Evolutionary conservation across 2,888 invertebrate genomes (phyloP).

Genomic region (Apamea epomidion): DNA sequence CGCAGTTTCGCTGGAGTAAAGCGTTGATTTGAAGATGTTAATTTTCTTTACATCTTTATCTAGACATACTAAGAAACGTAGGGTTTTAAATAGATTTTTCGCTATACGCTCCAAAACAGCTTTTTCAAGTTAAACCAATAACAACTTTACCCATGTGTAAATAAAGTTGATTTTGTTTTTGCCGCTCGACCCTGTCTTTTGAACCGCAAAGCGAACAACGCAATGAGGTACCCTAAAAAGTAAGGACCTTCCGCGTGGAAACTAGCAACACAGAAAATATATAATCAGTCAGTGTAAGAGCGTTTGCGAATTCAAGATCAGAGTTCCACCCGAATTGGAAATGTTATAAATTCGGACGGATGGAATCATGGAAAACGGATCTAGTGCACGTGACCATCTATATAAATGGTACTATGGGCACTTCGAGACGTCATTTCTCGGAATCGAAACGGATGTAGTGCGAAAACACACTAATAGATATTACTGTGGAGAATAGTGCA

Average conservation of each 20-base stretch:
- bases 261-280: background rate
- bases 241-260: background rate
- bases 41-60: background rate
- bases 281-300: background rate
- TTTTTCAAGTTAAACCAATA: background rate
- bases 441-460: background rate
- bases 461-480: background rate
- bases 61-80: background rate
- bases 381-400: background rate
- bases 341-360: background rate
- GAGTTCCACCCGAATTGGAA: background rate
- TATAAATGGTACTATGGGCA: background rate
- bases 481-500: background rate
- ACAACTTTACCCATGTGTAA: too few relatives aligned
- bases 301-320: background rate
- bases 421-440: background rate
- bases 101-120: background rate
- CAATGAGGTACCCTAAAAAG: background rate
- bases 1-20: background rate
- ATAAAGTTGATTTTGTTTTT: background rate
- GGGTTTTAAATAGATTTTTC: background rate
- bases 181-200: background rate
- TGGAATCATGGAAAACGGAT: background rate
- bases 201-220: background rate
- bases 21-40: conserved; percentile 8